A percentile compares a stretch with the other conserved stretches of the same genome.
Conservation (phyloP, 1,140 invertebrate species). For the Nymphalis io region DNA sequence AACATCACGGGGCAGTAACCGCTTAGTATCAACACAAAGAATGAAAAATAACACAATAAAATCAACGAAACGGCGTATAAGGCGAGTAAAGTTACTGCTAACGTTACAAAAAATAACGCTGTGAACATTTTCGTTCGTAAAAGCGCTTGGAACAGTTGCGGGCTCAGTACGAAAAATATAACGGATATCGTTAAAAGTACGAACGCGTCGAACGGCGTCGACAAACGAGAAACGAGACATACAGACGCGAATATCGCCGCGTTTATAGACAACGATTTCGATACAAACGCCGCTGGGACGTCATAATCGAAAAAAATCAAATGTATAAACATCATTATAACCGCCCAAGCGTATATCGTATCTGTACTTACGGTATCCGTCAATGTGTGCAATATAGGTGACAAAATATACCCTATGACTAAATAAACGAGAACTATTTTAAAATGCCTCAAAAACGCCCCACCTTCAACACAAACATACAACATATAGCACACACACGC, state of each 20-base stretch:
- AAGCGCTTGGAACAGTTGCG: constrained; percentile 86
- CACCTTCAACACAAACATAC: constrained; percentile 73
- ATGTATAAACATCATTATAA: constrained; percentile 93
- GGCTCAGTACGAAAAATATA: constrained; percentile 93
- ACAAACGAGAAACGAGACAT: constrained; percentile 94
- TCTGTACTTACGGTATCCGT: constrained; percentile 98
- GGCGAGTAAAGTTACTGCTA: constrained; percentile 75
- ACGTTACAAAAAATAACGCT: constrained; percentile 49
- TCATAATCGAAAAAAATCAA: constrained; percentile 96
- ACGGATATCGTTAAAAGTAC: constrained; percentile 92
- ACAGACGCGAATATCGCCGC: constrained; percentile 96
- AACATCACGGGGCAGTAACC: constrained; percentile 90
- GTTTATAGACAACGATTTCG: constrained; percentile 92
- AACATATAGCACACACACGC: constrained; percentile 83
- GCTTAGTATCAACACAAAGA: constrained; percentile 84
- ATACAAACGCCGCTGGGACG: constrained; percentile 88
- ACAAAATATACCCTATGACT: constrained; percentile 91
- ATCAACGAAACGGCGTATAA: constrained; percentile 82
- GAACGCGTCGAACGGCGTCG: constrained; percentile 92
- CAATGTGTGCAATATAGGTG: constrained; percentile 95
- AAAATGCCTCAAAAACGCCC: constrained; percentile 72
- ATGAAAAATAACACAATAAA: constrained; percentile 83
- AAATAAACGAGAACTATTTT: constrained; percentile 89
- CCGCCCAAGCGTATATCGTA: constrained; percentile 95
- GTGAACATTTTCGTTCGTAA: constrained; percentile 71